A percentile compares a stretch with the other conserved stretches of the same genome.
phyloP scores from a whole-genome alignment of 2,888 invertebrate species.

The Shargacucullia verbasci region DNA sequence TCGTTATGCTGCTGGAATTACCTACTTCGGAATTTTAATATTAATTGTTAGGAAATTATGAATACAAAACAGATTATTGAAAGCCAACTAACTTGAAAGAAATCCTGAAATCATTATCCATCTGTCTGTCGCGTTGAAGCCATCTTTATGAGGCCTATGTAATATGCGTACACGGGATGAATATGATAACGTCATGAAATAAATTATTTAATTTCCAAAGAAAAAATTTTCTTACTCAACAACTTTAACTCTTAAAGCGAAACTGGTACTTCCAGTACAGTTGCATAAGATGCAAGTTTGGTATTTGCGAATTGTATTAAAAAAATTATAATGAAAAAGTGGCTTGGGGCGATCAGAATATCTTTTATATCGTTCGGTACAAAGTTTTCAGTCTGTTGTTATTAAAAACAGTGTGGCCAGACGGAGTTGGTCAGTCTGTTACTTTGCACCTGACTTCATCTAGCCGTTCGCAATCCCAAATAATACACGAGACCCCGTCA shows the following conservation, averaged over 20 bases:
- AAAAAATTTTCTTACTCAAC: constrained; percentile 3
- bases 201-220: neutral
- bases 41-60: constrained; percentile 4
- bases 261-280: constrained; percentile 4
- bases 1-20: constrained; percentile 25
- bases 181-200: no score
- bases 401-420: neutral
- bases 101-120: neutral
- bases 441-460: constrained; percentile 7
- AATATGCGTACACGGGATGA: no score
- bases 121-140: no score
- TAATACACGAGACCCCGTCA: constrained; percentile 24
- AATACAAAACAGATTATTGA: constrained; percentile 10
- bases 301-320: no score
- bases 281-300: neutral
- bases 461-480: constrained; percentile 17
- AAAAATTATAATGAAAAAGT: neutral
- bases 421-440: neutral
- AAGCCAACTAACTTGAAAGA: neutral
- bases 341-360: neutral
- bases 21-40: constrained; percentile 6
- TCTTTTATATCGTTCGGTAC: neutral
- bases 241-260: neutral
- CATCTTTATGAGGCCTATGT: no score
- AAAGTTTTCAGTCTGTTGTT: no score